Percentiles rank a stretch among this genome's conserved stretches.
Conservation (phyloP, 2,888 invertebrate genomes). For the Tridacna crocea region DNA sequence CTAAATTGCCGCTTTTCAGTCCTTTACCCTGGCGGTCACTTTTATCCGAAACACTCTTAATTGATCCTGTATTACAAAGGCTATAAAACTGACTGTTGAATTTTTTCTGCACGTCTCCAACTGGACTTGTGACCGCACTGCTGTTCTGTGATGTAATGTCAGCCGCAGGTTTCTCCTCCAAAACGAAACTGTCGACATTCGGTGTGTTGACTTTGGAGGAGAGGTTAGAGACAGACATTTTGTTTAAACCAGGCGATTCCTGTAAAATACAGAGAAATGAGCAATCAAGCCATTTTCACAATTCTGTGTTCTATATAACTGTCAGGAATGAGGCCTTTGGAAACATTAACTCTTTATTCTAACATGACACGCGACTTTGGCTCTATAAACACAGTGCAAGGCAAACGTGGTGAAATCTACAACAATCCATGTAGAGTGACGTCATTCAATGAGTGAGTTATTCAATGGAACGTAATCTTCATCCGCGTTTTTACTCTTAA, state of each 20-base stretch:
- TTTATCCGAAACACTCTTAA: conserved; percentile 69
- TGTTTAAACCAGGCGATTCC: conserved; percentile 39
- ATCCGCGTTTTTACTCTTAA: too few relatives aligned
- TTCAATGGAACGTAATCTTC: too few relatives aligned
- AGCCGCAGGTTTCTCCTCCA: conserved; percentile 45
- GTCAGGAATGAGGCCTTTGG: too few relatives aligned
- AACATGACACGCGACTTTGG: too few relatives aligned
- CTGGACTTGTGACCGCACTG: conserved; percentile 35
- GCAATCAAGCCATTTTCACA: too few relatives aligned
- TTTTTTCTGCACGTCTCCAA: conserved; percentile 70
- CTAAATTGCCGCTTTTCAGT: background rate
- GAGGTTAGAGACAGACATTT: conserved; percentile 57
- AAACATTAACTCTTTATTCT: too few relatives aligned
- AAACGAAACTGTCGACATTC: conserved; percentile 44
- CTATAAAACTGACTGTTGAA: conserved; percentile 80
- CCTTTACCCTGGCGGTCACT: conserved; percentile 57
- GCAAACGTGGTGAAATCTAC: too few relatives aligned
- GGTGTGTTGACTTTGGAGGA: conserved; percentile 60
- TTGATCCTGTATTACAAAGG: conserved; percentile 77
- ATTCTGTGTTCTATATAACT: too few relatives aligned
- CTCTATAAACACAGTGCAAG: too few relatives aligned
- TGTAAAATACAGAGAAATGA: background rate
- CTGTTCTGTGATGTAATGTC: conserved; percentile 31
- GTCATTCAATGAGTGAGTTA: too few relatives aligned
- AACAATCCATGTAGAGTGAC: too few relatives aligned